Percentiles rank a stretch among this genome's conserved stretches.
phyloP scores from a whole-genome alignment of 2,888 invertebrate genomes.

The Hirtodrosophila trivittata region DNA sequence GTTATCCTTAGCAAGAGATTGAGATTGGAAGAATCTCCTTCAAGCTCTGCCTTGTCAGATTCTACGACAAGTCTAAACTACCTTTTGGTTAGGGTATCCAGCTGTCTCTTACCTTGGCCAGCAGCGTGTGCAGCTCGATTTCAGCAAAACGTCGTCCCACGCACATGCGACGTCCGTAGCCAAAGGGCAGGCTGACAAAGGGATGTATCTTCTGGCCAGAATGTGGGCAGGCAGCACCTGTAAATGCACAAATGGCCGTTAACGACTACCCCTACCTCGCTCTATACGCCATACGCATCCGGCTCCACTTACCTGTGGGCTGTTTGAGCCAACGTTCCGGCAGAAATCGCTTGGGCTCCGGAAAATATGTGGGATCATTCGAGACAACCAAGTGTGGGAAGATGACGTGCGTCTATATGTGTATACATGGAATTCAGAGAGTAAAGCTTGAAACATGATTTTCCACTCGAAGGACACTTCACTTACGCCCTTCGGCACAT shows the following conservation, averaged over 20 bases:
- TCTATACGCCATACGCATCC: background rate
- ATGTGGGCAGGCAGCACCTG: constrained; percentile 77
- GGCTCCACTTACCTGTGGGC: constrained; percentile 67
- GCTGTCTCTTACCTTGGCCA: constrained; percentile 87
- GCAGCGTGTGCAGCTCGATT: constrained; percentile 89
- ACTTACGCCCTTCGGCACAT: constrained; percentile 92
- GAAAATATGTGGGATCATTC: constrained; percentile 89
- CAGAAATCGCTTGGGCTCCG: constrained; percentile 88
- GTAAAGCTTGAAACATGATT: too few relatives aligned
- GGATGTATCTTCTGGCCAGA: constrained; percentile 87
- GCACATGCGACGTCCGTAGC: constrained; percentile 90
- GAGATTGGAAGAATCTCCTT: too few relatives aligned
- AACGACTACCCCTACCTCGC: background rate
- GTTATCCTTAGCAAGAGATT: too few relatives aligned
- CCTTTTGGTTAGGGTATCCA: too few relatives aligned
- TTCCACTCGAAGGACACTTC: too few relatives aligned
- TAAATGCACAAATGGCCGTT: constrained; percentile 3
- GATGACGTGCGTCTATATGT: constrained; percentile 89
- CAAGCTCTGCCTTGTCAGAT: too few relatives aligned
- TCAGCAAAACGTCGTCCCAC: constrained; percentile 92
- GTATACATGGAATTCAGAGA: background rate
- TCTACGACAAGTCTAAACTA: too few relatives aligned
- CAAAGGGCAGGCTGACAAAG: constrained; percentile 90
- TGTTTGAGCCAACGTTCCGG: constrained; percentile 92
- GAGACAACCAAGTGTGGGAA: constrained; percentile 91